These are phyloP conservation scores for Eurois occulta DNA, from an alignment of 2,888 invertebrate genomes.

Conservation along the genomic window DNA sequence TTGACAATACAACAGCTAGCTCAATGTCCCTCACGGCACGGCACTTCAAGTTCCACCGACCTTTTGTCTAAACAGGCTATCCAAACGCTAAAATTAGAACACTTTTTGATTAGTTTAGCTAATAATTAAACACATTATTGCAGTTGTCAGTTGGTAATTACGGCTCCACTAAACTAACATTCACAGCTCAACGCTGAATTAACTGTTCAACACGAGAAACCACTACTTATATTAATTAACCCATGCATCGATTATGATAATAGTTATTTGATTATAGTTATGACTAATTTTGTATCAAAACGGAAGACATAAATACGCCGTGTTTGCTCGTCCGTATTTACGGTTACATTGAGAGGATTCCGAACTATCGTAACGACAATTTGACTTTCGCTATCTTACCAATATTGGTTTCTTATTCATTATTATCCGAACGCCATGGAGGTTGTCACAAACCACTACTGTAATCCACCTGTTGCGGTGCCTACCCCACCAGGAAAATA, in stretches of 20 bases:
- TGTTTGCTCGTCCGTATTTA: neutral
- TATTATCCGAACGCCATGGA: neutral
- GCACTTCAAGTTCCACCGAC: neutral
- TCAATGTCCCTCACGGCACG: neutral
- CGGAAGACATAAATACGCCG: neutral
- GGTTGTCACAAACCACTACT: neutral
- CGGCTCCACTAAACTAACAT: neutral
- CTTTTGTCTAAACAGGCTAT: neutral
- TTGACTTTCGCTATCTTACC: neutral
- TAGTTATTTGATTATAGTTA: neutral
- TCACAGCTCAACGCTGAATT: neutral
- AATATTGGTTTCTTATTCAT: neutral
- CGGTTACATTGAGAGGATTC: neutral
- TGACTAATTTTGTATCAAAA: neutral
- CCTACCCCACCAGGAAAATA: neutral
- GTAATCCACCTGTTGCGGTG: conserved; percentile 15
- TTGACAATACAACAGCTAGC: neutral
- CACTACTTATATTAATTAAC: neutral
- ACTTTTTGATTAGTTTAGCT: neutral
- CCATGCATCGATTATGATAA: neutral
- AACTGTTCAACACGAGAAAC: neutral
- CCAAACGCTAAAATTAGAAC: neutral
- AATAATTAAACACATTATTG: neutral
- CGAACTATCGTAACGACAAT: neutral
- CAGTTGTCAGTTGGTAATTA: neutral